Base-by-base conservation (phyloP, 2,888 invertebrate species). In the Ophioninae sp. region DNA sequence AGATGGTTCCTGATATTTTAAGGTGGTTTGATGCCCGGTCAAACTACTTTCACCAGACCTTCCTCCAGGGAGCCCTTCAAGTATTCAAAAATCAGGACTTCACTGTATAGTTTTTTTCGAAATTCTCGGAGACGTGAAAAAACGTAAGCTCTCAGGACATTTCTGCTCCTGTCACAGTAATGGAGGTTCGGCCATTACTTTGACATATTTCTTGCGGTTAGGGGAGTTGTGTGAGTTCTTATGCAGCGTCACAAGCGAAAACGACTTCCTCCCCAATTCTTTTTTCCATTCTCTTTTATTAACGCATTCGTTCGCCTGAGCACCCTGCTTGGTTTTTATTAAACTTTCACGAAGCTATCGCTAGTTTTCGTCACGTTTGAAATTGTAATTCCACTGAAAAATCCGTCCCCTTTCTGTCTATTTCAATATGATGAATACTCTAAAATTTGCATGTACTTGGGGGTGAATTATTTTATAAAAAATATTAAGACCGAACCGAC, bases 131-230 rank as follows among this genome's bases (percentile, higher is more conserved):
- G 74, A 75, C 57, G 59, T 80, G 80, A 80, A 81, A 81, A 81
- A 81, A n/a, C 79, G 70, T 75, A 62, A 79, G 75, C 75, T 72
- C 81, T 79, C 78, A 50, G 70, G 41, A 41, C 62, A 39, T 41
- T 75, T 74, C 30, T 39, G 39, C 57, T 70, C 77, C 79, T 74
- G 37, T 41, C 81, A 80, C 80, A 82, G 85, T 83, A 30, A n/a
- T n/a, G n/a, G n/a, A n/a, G n/a, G n/a, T n/a, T n/a, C 21, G 56
- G 41, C 59, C 79, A 85, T 86, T 82, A 83, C 85, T 83, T 84
- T 86, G 84, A 86, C 85, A 86, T 84, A 84, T 83, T 81, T 77
- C 23, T 70, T 41, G 79, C 75, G 87, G 86, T 86, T 85, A 83
- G 83, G 85, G 85, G 86, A 87, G 74, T 82, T 37, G 56, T 70